Conservation (phyloP, 2,797 vertebrate species). For the Hybognathus amarus region DNA sequence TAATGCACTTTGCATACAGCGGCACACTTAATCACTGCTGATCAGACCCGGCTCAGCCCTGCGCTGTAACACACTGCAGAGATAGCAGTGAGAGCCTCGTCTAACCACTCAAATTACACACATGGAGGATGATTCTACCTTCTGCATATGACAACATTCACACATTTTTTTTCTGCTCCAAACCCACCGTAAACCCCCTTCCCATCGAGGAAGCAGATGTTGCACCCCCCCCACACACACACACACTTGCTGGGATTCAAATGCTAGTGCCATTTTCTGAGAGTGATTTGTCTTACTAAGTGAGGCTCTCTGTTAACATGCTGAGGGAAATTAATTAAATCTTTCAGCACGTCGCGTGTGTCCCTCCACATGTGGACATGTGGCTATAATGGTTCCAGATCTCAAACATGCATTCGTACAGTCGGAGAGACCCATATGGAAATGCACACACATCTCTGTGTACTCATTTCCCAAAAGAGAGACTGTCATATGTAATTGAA, state of each 20-base stretch:
- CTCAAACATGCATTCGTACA: conserved; percentile 41
- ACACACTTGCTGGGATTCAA: conserved; percentile 56
- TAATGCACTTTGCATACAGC: conserved; percentile 93
- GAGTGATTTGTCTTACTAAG: conserved; percentile 69
- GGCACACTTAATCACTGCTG: conserved; percentile 92
- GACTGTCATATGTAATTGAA: conserved; percentile 57
- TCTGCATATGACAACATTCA: conserved; percentile 4
- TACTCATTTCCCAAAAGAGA: conserved; percentile 44
- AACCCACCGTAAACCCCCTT: conserved; percentile 58
- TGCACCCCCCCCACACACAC: conserved; percentile 60
- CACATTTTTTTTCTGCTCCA: conserved; percentile 11
- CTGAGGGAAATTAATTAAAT: conserved; percentile 53
- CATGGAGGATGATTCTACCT: conserved; percentile 16
- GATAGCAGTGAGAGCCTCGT: conserved; percentile 33
- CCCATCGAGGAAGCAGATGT: conserved; percentile 77
- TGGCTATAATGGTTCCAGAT: conserved; percentile 46
- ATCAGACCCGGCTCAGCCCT: conserved; percentile 83
- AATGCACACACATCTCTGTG: conserved; percentile 12
- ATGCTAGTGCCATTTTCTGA: conserved; percentile 70
- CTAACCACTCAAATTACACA: conserved; percentile 47
- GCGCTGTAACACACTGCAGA: conserved; percentile 45
- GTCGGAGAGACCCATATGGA: conserved; percentile 36
- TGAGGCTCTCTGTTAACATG: conserved; percentile 70
- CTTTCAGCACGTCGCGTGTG: conserved; percentile 37
- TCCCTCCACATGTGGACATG: conserved; percentile 44